Evolutionary conservation across 2,888 invertebrate genomes (phyloP), one percentile per base, ranked within the genome.

Genomic region (Drosophila paramelanica): DNA sequence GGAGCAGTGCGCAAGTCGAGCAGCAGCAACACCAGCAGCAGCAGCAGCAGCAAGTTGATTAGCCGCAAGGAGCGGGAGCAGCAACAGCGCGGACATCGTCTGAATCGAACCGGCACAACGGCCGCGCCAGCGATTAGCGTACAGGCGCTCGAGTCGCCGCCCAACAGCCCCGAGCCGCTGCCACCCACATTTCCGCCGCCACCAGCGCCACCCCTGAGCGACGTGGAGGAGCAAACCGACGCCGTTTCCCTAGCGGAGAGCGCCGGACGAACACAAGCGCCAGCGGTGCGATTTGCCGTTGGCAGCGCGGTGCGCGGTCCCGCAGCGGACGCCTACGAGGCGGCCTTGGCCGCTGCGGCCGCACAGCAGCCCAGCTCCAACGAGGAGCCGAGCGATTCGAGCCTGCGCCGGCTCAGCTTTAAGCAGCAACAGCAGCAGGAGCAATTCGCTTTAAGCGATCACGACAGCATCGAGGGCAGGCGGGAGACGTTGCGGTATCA

Each of bases 401-500:
- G 88, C 14, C 92, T 93, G 56, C 93, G 94, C 10, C 93, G 94
- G 20, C 93, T 94, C 60, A 93, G 93, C 45, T 94, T 94, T 85
- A 89, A 81, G 41, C 93, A 94, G 59, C 93, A 93, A 66, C 94
- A 94, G 75, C 93, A 93, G 67, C 94, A 94, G 75, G 91, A 36
- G 5, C 91, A 50, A 11, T 31, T 93, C 59, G 93, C 94, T 1
- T 91, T 93, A 20, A 84, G 93, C 47, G 93, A 94, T 78, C 94
- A 94, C 90, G 94, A 94, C 85, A 91, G 93, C 92, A 85, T 94
- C 90, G 93, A 90, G 60, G 86, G 88, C 20, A 84, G 90, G 47
- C 83, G 90, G 2, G 84, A 89, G 61, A 85, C 85, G 11, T 56
- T 89, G 20, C 84, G 77, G 45, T 89, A 89, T 73, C 80, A 90